phyloP scores from a whole-genome alignment of 2,113 vertebrate species.

The Paralichthys olivaceus region DNA sequence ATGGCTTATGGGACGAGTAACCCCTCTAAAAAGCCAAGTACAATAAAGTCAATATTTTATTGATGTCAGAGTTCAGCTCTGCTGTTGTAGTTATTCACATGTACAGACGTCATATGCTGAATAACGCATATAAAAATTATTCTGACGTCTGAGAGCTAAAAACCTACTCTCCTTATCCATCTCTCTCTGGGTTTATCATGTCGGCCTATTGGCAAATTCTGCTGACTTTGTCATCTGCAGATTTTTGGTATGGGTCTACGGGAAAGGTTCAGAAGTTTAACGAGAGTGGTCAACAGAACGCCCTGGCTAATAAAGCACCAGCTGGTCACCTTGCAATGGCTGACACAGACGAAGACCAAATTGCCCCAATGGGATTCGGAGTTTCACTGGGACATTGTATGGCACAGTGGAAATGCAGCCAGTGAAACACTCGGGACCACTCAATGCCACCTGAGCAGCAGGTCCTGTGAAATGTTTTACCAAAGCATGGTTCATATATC shows the following conservation, averaged over 20 bases:
- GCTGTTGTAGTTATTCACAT: conserved; percentile 55
- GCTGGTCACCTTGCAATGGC: conserved; percentile 58
- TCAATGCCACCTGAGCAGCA: conserved; percentile 42
- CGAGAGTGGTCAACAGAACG: conserved; percentile 55
- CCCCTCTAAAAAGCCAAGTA: conserved; percentile 32
- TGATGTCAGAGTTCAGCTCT: conserved; percentile 65
- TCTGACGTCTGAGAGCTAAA: conserved; percentile 30
- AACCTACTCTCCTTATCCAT: conserved; percentile 38
- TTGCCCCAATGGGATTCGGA: conserved; percentile 8
- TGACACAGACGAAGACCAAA: conserved; percentile 44
- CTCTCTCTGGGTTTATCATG: conserved; percentile 24
- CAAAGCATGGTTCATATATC: conserved; percentile 26
- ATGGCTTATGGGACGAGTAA: conserved; percentile 30
- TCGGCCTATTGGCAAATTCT: neutral
- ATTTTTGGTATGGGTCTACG: conserved; percentile 21
- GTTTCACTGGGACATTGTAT: conserved; percentile 49
- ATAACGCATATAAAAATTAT: conserved; percentile 39
- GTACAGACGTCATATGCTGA: conserved; percentile 48
- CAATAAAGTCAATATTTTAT: conserved; percentile 65
- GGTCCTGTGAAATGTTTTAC: conserved; percentile 44
- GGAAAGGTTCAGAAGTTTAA: conserved; percentile 71
- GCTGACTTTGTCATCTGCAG: conserved; percentile 2
- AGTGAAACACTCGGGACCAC: conserved; percentile 40
- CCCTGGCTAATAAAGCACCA: conserved; percentile 69
- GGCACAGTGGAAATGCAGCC: conserved; percentile 45